Evolutionary conservation across 2,113 vertebrate genomes (phyloP), one percentile per base, ranked within the genome.

Genomic region (Ammodytes marinus): DNA sequence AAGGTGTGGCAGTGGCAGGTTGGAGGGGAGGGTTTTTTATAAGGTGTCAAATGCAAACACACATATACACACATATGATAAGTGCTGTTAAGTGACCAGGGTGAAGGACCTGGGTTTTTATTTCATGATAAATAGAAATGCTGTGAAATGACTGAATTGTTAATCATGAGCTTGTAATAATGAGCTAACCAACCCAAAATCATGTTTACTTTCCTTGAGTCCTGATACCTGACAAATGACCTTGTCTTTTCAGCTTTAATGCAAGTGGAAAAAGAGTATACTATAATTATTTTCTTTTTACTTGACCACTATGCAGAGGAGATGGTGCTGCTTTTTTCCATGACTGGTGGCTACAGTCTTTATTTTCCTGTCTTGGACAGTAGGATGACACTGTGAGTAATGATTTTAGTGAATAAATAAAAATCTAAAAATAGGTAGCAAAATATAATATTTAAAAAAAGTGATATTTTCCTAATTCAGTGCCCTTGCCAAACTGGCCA

Each of bases 401-500:
- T 27, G 27, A 27, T 27, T 27, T 27, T 27, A 27, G 27, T 27
- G 27, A 27, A 27, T 27, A 27, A 27, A 27, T 27, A 27, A 27
- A 27, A 27, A 27, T 27, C 2, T 27, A 27, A 27, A 27, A 27
- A 27, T 1, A 27, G 27, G 27, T 27, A 27, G 27, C 27, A 27
- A 1, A 27, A 27, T 27, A 27, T 27, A 27, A 27, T 27, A 27
- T 27, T 27, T 27, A 27, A 27, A 27, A 27, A 27, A 27, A 27
- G 27, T 27, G 27, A 27, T 27, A 27, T 27, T 27, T 72, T 82
- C 45, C 19, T 27, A 53, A 3, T 50, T 77, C 71, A 55, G 52
- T 69, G 59, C 77, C 61, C 50, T 81, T 60, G 47, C 65, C 49
- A 84, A 83, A 78, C 76, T 76, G n/a, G 19, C 57, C 58, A 17